A percentile compares a stretch with the other conserved stretches of the same genome.
These are phyloP conservation scores for Eumerus sabulonum DNA, from an alignment of 2,888 invertebrate genomes.

Conservation along the genomic window DNA sequence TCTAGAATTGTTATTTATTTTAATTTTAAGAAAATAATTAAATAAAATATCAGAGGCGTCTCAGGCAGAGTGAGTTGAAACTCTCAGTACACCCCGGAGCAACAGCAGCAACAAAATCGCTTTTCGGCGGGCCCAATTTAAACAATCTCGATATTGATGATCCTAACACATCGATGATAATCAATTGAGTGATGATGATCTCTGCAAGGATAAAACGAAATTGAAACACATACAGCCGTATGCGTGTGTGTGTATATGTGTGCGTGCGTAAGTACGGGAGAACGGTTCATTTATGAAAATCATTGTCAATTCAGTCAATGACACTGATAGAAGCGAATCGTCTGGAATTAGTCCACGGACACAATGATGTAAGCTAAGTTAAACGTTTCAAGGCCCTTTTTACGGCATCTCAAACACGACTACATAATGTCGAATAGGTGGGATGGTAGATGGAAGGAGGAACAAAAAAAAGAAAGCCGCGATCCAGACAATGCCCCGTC, in stretches of 20 bases:
- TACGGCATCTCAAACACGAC: neutral
- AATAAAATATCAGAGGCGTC: slow-evolving; percentile 40
- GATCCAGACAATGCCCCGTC: neutral
- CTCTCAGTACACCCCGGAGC: slow-evolving; percentile 4
- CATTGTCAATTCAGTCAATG: neutral
- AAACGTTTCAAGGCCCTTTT: slow-evolving; percentile 22
- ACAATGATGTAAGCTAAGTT: slow-evolving; percentile 30
- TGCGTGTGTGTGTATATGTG: neutral
- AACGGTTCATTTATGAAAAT: no score
- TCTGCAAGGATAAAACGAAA: slow-evolving; percentile 24
- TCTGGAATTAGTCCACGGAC: slow-evolving; percentile 3
- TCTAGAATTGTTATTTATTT: slow-evolving; percentile 5
- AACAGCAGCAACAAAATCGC: slow-evolving; percentile 7
- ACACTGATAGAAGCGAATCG: neutral
- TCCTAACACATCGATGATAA: no score
- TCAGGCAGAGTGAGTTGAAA: slow-evolving; percentile 26
- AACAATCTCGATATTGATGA: neutral
- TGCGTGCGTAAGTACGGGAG: no score
- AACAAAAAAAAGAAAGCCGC: no score
- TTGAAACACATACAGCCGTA: neutral
- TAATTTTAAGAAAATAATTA: slow-evolving; percentile 35
- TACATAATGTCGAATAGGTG: neutral
- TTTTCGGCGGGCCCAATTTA: slow-evolving; percentile 2
- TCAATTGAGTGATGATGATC: slow-evolving; percentile 12
- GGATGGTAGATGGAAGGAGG: no score